Base-by-base conservation (phyloP, 1,140 invertebrate genomes). In the Ectropis grisescens region DNA sequence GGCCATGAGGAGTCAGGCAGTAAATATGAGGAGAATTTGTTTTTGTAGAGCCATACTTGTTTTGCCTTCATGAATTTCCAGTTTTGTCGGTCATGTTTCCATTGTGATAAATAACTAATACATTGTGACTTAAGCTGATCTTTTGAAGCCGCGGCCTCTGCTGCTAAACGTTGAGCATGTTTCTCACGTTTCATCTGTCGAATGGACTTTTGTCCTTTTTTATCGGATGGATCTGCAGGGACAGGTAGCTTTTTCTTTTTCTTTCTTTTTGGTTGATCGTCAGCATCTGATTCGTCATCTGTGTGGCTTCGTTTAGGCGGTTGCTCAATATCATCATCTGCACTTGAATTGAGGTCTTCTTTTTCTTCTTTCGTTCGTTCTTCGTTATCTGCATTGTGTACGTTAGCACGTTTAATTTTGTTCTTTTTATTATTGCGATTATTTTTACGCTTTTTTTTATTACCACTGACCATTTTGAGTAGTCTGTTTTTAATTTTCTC, bases 61-160 rank as follows among this genome's bases (percentile, higher is more conserved):
- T 85, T 87, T 1, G 89, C 51, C 65, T 92, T 93, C 58, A 89
- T 89, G 62, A 92, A 93, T 60, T 91, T 92, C 91, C 91, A 93
- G 50, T 90, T 85, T 32, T 72, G 74, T 35, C 76, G 82, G 31
- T 86, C 79, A 55, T 90, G 81, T 68, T 91, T 89, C 91, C 91
- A 93, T 61, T 89, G 86, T 3, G 82, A 82, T 3, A 89, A 52
- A 54, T 89, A 89, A 44, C 81, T 86, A 14, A 86, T 66, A 25
- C 74, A 79, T 37, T 84, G 68, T 23, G 57, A 51, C 49, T 86
- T 86, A 1, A 75, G 54, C n/a, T 72, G 58, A 33, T 82, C 71
- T 52, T 82, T 81, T 2, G 68, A 50, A 9, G 42, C 52, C 11
- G 64, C 51, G 45, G 70, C 58, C 2, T 61, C 67, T 41, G 68